A percentile compares a stretch with the other conserved stretches of the same genome.
Conservation (phyloP, 2,888 invertebrate genomes). For the Drosophila maculinotata region DNA sequence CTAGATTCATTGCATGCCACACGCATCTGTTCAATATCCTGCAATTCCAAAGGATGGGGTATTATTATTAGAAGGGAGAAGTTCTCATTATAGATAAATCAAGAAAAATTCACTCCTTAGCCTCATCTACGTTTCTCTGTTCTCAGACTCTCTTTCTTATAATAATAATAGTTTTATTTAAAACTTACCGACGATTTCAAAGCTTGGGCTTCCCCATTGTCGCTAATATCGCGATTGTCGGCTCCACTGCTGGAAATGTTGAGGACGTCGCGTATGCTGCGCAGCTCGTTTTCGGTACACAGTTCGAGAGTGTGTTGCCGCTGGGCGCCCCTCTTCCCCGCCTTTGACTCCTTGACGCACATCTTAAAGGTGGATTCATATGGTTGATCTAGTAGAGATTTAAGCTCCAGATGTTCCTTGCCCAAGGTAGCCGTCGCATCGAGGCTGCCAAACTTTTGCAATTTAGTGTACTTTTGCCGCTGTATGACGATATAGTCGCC, state of each 20-base stretch:
- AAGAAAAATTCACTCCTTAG: too few species aligned
- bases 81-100: too few species aligned
- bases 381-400: conserved; percentile 88
- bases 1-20: conserved; percentile 91
- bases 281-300: conserved; percentile 86
- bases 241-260: conserved; percentile 89
- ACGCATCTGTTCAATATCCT: conserved; percentile 92
- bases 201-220: conserved; percentile 91
- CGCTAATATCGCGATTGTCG: conserved; percentile 94
- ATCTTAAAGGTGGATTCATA: conserved; percentile 92
- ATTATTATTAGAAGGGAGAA: too few species aligned
- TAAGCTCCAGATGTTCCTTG: conserved; percentile 89
- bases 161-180: too few species aligned
- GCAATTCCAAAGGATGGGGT: conserved; percentile 75
- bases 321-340: conserved; percentile 84
- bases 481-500: conserved; percentile 92
- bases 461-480: conserved; percentile 91
- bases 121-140: too few species aligned
- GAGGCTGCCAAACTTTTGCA: conserved; percentile 89
- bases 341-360: conserved; percentile 86
- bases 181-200: conserved; percentile 87
- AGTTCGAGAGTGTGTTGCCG: conserved; percentile 86
- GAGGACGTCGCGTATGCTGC: conserved; percentile 88
- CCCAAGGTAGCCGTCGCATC: conserved; percentile 89
- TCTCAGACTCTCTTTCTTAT: too few species aligned